Evolutionary conservation across 1,140 invertebrate genomes (phyloP).

Genomic region (Sitophilus oryzae): DNA sequence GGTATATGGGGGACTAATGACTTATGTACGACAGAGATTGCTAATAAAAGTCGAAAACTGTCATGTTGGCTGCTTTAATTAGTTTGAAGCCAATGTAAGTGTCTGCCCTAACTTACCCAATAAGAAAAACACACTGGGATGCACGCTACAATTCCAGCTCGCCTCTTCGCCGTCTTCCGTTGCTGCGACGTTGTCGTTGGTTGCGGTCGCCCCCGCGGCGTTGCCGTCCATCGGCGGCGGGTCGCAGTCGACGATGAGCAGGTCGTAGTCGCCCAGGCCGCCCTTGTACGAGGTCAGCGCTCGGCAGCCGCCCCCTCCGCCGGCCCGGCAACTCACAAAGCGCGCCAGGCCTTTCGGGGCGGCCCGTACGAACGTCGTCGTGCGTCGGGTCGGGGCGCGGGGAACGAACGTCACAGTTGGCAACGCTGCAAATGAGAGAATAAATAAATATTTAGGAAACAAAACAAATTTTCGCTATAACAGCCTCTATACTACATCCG

Average conservation of each 20-base stretch:
- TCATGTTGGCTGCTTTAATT: too few species aligned
- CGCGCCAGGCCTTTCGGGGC: constrained; percentile 12
- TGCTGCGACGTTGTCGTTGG: constrained; percentile 35
- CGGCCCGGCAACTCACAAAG: constrained; percentile 18
- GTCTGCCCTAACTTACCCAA: constrained; percentile 31
- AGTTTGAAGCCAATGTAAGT: too few species aligned
- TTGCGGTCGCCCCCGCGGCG: constrained; percentile 23
- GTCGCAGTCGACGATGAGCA: constrained; percentile 41
- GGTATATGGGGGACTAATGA: too few species aligned
- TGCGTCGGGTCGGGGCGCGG: too few species aligned
- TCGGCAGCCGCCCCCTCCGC: too few species aligned
- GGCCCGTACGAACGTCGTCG: not conserved
- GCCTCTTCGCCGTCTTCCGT: constrained; percentile 45
- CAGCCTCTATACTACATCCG: too few species aligned
- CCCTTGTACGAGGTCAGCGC: constrained; percentile 23
- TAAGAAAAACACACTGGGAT: constrained; percentile 39
- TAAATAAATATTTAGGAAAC: too few species aligned
- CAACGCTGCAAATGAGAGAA: too few species aligned
- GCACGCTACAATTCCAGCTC: constrained; percentile 42
- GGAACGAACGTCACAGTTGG: too few species aligned
- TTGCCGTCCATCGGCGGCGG: constrained; percentile 30
- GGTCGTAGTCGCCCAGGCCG: constrained; percentile 37
- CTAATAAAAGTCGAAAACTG: too few species aligned
- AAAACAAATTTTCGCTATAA: too few species aligned
- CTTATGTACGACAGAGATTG: too few species aligned